Conservation (phyloP, 2,113 vertebrate species). For the Lasiurus cinereus region DNA sequence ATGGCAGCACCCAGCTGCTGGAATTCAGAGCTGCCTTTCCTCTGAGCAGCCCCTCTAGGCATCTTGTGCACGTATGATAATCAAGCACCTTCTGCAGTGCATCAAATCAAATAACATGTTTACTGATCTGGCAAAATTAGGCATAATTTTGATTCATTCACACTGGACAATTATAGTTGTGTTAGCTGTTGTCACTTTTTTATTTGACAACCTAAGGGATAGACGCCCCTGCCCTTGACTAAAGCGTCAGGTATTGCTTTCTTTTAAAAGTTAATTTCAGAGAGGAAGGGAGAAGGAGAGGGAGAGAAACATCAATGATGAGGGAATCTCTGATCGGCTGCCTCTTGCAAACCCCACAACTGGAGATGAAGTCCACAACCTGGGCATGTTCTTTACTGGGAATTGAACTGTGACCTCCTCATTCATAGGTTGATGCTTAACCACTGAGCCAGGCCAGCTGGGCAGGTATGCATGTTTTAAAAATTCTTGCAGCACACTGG, state of each 20-base stretch:
- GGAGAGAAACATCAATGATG: too few relatives aligned
- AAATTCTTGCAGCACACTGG: background rate
- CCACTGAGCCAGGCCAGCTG: too few relatives aligned
- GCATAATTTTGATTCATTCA: background rate
- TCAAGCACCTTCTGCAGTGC: background rate
- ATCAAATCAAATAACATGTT: background rate
- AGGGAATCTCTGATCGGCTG: too few relatives aligned
- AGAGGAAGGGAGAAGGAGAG: too few relatives aligned
- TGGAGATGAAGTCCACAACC: too few relatives aligned
- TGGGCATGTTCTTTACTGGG: too few relatives aligned
- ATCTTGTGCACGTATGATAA: background rate
- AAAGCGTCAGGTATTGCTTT: background rate
- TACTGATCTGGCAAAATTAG: background rate
- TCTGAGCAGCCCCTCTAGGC: background rate
- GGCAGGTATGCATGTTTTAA: background rate
- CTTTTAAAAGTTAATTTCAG: background rate
- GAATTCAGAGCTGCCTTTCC: constrained; percentile 20
- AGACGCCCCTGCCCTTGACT: background rate
- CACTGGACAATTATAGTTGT: background rate
- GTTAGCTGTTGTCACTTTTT: background rate
- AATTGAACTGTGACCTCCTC: too few relatives aligned
- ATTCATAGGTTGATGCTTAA: too few relatives aligned
- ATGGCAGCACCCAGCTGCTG: background rate
- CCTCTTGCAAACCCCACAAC: too few relatives aligned
- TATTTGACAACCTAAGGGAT: background rate